These are phyloP conservation scores for Drosophila kuntzei DNA, from an alignment of 2,888 invertebrate species.

Conservation along the genomic window DNA sequence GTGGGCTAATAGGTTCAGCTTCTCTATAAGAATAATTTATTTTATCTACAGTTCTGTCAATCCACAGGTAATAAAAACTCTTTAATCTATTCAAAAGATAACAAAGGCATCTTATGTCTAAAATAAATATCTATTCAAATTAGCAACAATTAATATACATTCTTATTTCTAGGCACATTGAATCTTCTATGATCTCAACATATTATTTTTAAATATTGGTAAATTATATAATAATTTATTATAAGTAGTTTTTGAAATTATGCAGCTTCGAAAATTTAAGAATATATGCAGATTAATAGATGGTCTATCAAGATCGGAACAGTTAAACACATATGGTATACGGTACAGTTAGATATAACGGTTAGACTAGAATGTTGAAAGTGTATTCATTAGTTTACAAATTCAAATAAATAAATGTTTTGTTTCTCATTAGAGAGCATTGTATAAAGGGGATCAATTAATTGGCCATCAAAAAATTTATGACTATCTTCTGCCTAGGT, in stretches of 20 bases:
- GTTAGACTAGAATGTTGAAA: neutral
- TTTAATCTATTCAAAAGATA: slow-evolving; percentile 4
- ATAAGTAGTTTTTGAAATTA: neutral
- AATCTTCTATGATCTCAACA: neutral
- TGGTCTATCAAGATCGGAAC: neutral
- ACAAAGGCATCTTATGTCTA: slow-evolving; percentile 8
- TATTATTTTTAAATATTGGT: neutral
- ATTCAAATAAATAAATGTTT: slow-evolving; percentile 2
- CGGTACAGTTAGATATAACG: slow-evolving; percentile 17
- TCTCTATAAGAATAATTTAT: neutral
- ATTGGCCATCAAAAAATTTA: slow-evolving; percentile 3
- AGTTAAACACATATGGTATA: neutral
- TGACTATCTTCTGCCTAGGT: neutral
- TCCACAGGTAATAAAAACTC: slow-evolving; percentile 12
- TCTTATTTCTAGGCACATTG: neutral
- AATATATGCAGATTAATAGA: neutral
- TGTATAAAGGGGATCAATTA: neutral
- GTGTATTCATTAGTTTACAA: slow-evolving; percentile 3
- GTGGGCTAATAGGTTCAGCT: too few species aligned
- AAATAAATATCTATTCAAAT: slow-evolving; percentile 3
- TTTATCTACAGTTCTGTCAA: neutral
- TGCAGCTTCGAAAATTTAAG: neutral
- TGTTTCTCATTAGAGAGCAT: neutral
- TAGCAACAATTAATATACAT: slow-evolving; percentile 4
- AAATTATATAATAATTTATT: slow-evolving; percentile 18